phyloP scores from a whole-genome alignment of 2,888 invertebrate species.

The Marasmarcha lunaedactyla region DNA sequence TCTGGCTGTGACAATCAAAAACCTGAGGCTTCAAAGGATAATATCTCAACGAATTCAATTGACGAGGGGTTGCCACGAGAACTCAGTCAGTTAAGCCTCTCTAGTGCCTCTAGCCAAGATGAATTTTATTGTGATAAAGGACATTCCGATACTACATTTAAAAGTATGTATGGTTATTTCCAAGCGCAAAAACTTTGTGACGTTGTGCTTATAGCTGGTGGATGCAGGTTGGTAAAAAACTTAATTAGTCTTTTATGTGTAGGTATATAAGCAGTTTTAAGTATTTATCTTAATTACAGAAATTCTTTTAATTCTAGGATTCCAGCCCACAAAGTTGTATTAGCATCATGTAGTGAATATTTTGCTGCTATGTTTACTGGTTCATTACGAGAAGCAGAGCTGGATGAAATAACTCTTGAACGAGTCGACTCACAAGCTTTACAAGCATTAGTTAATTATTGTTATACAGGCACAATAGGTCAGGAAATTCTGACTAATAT shows the following conservation, averaged over 20 bases:
- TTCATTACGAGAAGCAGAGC: constrained; percentile 84
- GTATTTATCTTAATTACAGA: too few relatives aligned
- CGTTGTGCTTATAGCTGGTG: constrained; percentile 86
- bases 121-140: constrained; percentile 82
- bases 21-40: constrained; percentile 50
- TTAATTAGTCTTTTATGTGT: constrained; percentile 5
- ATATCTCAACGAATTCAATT: constrained; percentile 59
- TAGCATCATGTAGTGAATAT: constrained; percentile 93
- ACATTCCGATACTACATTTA: constrained; percentile 85
- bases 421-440: constrained; percentile 90
- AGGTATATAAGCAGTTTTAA: constrained; percentile 12
- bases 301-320: constrained; percentile 68
- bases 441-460: constrained; percentile 86
- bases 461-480: constrained; percentile 85
- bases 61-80: constrained; percentile 75
- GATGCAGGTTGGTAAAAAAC: constrained; percentile 62
- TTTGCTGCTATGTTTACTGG: constrained; percentile 97
- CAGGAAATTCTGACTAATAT: constrained; percentile 12
- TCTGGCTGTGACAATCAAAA: constrained; percentile 52
- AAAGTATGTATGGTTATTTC: constrained; percentile 85
- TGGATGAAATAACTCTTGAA: constrained; percentile 86
- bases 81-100: constrained; percentile 74
- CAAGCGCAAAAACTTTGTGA: constrained; percentile 88
- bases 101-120: constrained; percentile 79
- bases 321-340: constrained; percentile 87